Conservation (phyloP, 2,113 vertebrate genomes). For the Oryzias woworae region DNA sequence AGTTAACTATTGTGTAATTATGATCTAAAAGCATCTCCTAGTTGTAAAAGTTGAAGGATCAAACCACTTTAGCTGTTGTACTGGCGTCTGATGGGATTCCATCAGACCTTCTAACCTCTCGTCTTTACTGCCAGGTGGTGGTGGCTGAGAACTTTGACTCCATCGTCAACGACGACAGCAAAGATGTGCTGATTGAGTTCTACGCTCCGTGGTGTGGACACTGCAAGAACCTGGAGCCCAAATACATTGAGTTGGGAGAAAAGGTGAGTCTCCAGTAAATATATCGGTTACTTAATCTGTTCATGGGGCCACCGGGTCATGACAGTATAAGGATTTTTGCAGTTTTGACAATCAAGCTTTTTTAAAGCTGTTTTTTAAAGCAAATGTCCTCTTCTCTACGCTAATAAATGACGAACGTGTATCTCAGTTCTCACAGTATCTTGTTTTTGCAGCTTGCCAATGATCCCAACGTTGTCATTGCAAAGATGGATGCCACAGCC, state of each 20-base stretch:
- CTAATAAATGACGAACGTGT: background rate
- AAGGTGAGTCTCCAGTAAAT: constrained; percentile 78
- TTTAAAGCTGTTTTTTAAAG: too few species aligned
- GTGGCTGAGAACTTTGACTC: constrained; percentile 98
- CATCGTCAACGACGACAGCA: constrained; percentile 91
- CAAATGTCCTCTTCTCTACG: too few species aligned
- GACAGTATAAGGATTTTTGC: too few species aligned
- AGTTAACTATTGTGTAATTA: too few species aligned
- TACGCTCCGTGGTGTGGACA: constrained; percentile 98
- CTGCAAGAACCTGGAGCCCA: constrained; percentile 97
- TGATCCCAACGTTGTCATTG: constrained; percentile 91
- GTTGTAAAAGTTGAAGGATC: too few species aligned
- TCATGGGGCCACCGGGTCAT: too few species aligned
- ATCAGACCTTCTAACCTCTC: background rate
- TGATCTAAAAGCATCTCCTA: too few species aligned
- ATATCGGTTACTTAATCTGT: too few species aligned
- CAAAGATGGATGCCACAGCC: constrained; percentile 99
- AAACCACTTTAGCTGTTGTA: too few species aligned
- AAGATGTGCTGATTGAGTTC: constrained; percentile 97
- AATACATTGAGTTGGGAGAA: constrained; percentile 93
- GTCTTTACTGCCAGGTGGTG: constrained; percentile 77
- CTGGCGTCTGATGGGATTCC: too few species aligned
- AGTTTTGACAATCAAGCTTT: too few species aligned
- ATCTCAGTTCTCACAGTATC: background rate
- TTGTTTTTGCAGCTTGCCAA: constrained; percentile 78